Conservation (phyloP, 2,797 vertebrate species). For the Botia almorhae region DNA sequence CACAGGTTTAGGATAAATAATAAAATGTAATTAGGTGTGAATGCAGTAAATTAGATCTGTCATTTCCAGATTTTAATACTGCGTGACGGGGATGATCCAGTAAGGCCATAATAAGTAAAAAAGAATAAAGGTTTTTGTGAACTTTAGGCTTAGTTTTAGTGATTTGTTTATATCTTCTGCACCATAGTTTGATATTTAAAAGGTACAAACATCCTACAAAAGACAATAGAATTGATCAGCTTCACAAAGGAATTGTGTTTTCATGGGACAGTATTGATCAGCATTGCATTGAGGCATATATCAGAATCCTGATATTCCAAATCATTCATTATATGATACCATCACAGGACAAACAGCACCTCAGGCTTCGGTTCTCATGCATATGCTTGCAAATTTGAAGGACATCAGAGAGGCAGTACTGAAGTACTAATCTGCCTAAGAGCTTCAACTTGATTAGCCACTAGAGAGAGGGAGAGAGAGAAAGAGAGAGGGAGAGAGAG, state of each 20-base stretch:
- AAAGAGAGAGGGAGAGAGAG: constrained; percentile 25
- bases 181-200: not conserved
- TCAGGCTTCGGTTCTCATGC: constrained; percentile 27
- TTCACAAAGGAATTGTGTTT: not conserved
- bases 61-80: constrained; percentile 4
- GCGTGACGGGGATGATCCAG: constrained; percentile 1
- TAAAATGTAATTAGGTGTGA: constrained; percentile 40
- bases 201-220: not conserved
- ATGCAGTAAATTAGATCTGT: constrained; percentile 33
- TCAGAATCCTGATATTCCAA: constrained; percentile 10
- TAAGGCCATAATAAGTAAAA: not conserved
- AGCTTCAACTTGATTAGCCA: constrained; percentile 53
- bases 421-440: constrained; percentile 54
- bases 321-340: constrained; percentile 26
- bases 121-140: no score
- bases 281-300: constrained; percentile 12
- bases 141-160: not conserved
- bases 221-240: not conserved
- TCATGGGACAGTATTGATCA: constrained; percentile 35
- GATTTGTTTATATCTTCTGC: not conserved
- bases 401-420: constrained; percentile 37
- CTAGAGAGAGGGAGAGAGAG: constrained; percentile 22
- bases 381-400: constrained; percentile 29
- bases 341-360: constrained; percentile 16
- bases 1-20: constrained; percentile 37